Percentiles rank a stretch among this genome's conserved stretches.
These are phyloP conservation scores for Isurus oxyrinchus DNA, from an alignment of 2,113 vertebrate genomes.

Conservation along the genomic window DNA sequence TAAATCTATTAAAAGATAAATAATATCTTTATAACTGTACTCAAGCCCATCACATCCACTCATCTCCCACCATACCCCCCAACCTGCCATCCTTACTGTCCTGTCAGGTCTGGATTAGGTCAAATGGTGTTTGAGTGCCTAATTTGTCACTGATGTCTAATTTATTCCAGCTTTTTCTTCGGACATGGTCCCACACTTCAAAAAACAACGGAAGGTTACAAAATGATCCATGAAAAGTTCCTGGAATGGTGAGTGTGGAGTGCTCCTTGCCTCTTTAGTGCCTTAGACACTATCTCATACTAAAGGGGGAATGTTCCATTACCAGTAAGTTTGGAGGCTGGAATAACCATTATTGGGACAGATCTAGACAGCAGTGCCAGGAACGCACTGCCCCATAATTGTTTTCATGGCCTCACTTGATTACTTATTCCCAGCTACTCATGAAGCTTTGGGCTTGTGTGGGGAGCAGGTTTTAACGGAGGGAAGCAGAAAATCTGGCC, in stretches of 20 bases:
- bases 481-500: no score
- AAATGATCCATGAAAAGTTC: conserved; percentile 38
- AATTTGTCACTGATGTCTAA: not conserved
- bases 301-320: not conserved
- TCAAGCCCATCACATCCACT: not conserved
- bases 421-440: not conserved
- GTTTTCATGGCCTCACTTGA: not conserved
- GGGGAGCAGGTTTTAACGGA: no score
- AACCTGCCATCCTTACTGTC: not conserved
- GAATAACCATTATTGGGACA: not conserved
- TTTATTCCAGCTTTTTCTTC: conserved; percentile 48
- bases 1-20: no score
- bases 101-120: not conserved
- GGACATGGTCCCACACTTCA: conserved; percentile 42
- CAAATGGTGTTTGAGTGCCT: not conserved
- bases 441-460: not conserved
- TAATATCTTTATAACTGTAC: not conserved
- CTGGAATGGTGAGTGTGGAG: conserved; percentile 49
- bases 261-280: not conserved
- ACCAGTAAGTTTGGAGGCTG: not conserved
- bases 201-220: not conserved
- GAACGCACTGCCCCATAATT: not conserved
- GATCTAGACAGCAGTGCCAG: not conserved
- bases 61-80: no score
- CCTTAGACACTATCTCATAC: not conserved